These are phyloP conservation scores for Tetragonisca angustula DNA, from an alignment of 2,888 invertebrate genomes.

Conservation along the genomic window DNA sequence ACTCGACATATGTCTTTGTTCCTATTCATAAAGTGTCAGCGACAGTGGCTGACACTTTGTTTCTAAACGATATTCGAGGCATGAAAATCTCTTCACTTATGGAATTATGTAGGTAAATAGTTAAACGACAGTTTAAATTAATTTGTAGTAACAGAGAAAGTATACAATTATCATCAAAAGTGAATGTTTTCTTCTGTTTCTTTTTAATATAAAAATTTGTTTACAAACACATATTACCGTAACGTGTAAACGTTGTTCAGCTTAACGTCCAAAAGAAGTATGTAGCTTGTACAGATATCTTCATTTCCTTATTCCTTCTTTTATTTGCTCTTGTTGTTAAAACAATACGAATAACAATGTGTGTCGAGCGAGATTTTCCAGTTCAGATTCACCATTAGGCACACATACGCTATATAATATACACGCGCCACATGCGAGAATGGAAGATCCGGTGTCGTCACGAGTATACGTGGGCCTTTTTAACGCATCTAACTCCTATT, in stretches of 20 bases:
- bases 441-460: constrained; percentile 66
- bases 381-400: constrained; percentile 53
- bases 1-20: constrained; percentile 28
- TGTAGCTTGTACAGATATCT: neutral
- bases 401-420: neutral
- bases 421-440: constrained; percentile 61
- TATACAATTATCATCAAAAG: too few species aligned
- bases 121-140: neutral
- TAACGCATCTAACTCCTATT: constrained; percentile 57
- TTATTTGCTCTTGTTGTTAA: neutral
- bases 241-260: neutral
- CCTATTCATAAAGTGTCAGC: constrained; percentile 19
- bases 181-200: neutral
- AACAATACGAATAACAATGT: neutral
- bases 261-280: neutral
- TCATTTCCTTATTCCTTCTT: neutral
- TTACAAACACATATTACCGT: too few species aligned
- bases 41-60: neutral
- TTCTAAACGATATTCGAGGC: neutral
- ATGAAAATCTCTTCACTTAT: neutral
- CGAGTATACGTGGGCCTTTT: constrained; percentile 70
- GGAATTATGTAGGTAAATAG: neutral
- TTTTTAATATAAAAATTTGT: neutral
- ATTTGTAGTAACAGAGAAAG: neutral
- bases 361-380: constrained; percentile 40